Evolutionary conservation across 2,888 invertebrate species (phyloP).

Genomic region (Cantharis flavilabris): DNA sequence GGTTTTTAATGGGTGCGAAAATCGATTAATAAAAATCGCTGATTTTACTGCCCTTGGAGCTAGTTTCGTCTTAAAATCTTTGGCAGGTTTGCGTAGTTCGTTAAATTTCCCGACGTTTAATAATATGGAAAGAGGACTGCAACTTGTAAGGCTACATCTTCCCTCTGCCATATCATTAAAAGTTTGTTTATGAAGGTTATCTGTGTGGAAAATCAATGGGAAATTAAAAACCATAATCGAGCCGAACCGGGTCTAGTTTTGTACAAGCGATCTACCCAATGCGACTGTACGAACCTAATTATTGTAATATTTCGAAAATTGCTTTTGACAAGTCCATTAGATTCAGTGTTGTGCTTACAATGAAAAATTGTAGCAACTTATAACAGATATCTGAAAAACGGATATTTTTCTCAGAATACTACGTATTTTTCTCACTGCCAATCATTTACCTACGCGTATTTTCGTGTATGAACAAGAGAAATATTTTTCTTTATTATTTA

Average conservation of each 20-base stretch:
- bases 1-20: too few species aligned
- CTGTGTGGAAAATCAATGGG: background rate
- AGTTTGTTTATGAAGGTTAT: background rate
- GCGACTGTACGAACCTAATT: background rate
- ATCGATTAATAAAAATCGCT: too few species aligned
- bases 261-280: background rate
- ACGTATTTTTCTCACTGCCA: background rate
- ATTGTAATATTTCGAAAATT: background rate
- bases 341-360: background rate
- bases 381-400: background rate
- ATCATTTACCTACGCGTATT: background rate
- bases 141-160: background rate
- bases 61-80: too few species aligned
- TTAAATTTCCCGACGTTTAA: too few species aligned
- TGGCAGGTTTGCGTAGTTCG: too few species aligned
- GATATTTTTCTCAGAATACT: background rate
- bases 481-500: background rate
- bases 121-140: background rate
- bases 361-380: background rate
- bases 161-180: background rate
- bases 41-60: too few species aligned
- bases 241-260: background rate
- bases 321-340: background rate
- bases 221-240: background rate
- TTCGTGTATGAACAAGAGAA: background rate